Evolutionary conservation across 2,888 invertebrate genomes (phyloP).

Genomic region (Eilema sororculum): DNA sequence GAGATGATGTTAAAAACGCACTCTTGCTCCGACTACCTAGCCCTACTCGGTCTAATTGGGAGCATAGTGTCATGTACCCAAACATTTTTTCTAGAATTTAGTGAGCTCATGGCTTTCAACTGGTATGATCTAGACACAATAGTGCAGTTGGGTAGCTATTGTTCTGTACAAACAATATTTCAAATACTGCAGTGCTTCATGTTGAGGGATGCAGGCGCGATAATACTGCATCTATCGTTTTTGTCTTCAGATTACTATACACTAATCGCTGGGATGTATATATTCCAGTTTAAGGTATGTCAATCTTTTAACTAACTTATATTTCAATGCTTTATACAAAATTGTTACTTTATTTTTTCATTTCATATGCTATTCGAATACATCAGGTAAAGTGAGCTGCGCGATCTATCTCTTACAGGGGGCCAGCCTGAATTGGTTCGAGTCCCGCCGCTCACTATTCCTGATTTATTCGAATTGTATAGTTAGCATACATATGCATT

Average conservation of each 20-base stretch:
- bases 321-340: background rate
- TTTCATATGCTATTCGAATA: too few species aligned
- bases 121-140: conserved; percentile 91
- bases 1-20: conserved; percentile 93
- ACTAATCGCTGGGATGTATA: conserved; percentile 92
- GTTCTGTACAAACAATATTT: conserved; percentile 91
- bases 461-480: too few species aligned
- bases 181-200: conserved; percentile 92
- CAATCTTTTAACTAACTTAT: background rate
- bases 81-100: conserved; percentile 92
- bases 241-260: conserved; percentile 95
- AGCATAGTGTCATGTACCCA: conserved; percentile 92
- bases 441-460: too few species aligned
- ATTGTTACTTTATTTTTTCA: too few species aligned
- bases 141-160: conserved; percentile 88
- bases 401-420: too few species aligned
- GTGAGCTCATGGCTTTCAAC: conserved; percentile 89
- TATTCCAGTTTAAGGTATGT: conserved; percentile 92
- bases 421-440: too few species aligned
- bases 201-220: conserved; percentile 92
- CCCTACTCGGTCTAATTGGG: conserved; percentile 93
- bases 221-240: conserved; percentile 93
- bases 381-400: too few species aligned
- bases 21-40: conserved; percentile 93
- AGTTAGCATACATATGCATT: too few species aligned